Percentiles rank a stretch among this genome's conserved stretches.
Conservation (phyloP, 30 jellyfish, hydroid and myxozoan genomes). For the Hydra vulgaris region DNA sequence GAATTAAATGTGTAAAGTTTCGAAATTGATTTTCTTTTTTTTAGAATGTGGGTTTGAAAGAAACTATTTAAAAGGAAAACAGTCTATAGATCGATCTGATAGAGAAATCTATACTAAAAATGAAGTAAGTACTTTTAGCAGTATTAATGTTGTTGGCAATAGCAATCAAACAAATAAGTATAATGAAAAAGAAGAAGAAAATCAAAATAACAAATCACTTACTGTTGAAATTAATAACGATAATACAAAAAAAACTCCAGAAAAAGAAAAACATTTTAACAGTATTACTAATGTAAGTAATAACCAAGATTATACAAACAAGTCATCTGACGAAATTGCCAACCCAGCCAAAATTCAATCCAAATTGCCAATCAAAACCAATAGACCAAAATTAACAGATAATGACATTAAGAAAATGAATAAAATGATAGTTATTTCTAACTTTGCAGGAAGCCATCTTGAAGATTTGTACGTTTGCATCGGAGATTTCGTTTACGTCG, state of each 20-base stretch:
- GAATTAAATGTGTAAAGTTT: not conserved
- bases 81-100: not conserved
- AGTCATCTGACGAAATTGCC: too few relatives aligned
- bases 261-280: constrained; percentile 6
- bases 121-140: not conserved
- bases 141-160: not conserved
- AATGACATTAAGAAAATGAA: constrained; percentile 26
- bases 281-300: too few relatives aligned
- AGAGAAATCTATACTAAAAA: not conserved
- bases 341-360: not conserved
- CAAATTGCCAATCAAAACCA: not conserved
- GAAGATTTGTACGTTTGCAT: constrained; percentile 43
- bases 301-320: too few relatives aligned
- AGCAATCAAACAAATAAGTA: too few relatives aligned
- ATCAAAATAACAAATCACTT: not conserved
- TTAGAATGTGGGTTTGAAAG: not conserved
- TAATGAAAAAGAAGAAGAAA: not conserved
- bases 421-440: constrained; percentile 28
- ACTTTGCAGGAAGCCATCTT: constrained; percentile 29
- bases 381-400: not conserved
- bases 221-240: not conserved
- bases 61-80: not conserved
- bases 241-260: not conserved
- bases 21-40: not conserved
- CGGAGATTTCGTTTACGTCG: constrained; percentile 54